These are phyloP conservation scores for Chrysemys picta DNA, from an alignment of 2,113 vertebrate genomes.

Conservation along the genomic window DNA sequence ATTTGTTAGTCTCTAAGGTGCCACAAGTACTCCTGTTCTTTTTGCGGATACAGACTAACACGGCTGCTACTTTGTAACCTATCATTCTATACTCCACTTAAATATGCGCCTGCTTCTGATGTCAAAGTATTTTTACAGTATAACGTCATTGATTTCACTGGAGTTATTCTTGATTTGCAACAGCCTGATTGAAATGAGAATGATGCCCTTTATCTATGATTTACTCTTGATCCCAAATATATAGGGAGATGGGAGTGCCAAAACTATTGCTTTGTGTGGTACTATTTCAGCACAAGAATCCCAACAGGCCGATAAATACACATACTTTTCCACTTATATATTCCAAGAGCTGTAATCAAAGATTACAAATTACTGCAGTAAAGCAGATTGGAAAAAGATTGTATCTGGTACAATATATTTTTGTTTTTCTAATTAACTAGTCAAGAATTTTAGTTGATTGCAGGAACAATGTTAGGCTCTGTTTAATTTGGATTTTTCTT, in stretches of 20 bases:
- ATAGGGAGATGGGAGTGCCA: background rate
- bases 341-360: background rate
- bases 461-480: background rate
- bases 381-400: background rate
- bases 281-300: background rate
- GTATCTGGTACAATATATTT: background rate
- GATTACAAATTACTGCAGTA: background rate
- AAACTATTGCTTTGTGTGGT: no score
- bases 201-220: background rate
- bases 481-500: background rate
- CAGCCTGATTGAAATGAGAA: background rate
- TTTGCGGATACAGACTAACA: no score
- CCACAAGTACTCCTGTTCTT: no score
- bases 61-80: no score
- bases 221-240: background rate
- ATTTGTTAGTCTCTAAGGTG: no score
- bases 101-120: background rate
- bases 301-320: background rate
- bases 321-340: background rate
- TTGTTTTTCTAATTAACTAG: background rate
- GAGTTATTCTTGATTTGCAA: background rate
- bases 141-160: background rate
- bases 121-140: background rate
- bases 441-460: background rate
- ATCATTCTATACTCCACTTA: background rate